Base-by-base conservation (phyloP, 1,140 invertebrate genomes). In the Ips typographus region DNA sequence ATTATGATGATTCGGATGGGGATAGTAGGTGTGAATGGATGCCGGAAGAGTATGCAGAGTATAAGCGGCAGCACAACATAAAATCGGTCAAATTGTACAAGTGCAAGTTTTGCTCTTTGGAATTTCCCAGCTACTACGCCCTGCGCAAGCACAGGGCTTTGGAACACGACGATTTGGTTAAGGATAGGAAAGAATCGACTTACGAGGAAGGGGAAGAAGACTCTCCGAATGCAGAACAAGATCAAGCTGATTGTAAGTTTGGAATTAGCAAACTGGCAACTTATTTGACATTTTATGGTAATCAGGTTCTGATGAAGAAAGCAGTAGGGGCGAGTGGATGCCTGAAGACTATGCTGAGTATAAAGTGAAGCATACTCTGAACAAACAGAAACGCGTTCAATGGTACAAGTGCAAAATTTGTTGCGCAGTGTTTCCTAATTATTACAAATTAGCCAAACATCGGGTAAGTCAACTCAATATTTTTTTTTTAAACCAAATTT, bases 371-470 rank as follows among this genome's bases (percentile, higher is more conserved):
- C 70, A 73, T 41, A 70, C 66, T 1, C 36, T 52, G 39, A 66
- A 63, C 8, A 74, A 71, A 52, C 52, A 59, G 64, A 71, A 67
- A 62, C 40, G 49, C 6, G 51, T 55, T 42, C 58, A 72, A 38
- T 63, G 63, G 42, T 70, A 71, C 52, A 74, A 72, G 42, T 75
- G 74, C 43, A 75, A 75, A 60, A 71, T 76, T 7, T 75, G 74
- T 52, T 63, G 70, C 7, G 40, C 67, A 47, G 49, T 73, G 7
- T 72, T 72, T 42, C 43, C 72, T 1, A 72, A 49, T 40, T 73
- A 77, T 52, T 74, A 76, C 39, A 69, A 70, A 60, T 43, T 77
- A 1, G 68, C 59, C 43, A 72, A 74, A 58, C 76, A 77, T 47
- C 68, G 71, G 60, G 68, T 69, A 53, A 61, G 53, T 59, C 42